A percentile compares a stretch with the other conserved stretches of the same genome.
These are phyloP conservation scores for Sciurus vulgaris DNA, from an alignment of 2,797 vertebrate species.

Conservation along the genomic window DNA sequence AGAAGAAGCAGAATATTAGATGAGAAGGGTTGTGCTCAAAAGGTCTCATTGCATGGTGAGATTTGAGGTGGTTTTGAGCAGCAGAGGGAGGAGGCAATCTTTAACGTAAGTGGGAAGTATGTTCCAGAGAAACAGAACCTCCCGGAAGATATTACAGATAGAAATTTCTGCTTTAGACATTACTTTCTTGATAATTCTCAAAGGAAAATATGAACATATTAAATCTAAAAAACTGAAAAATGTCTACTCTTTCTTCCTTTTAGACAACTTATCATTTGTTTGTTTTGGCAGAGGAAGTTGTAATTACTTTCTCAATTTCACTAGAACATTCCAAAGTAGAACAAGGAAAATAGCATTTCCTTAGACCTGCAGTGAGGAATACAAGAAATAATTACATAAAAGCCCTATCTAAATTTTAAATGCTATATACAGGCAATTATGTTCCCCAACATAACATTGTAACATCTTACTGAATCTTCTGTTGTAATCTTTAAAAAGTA, in stretches of 20 bases:
- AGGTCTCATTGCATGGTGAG: background rate
- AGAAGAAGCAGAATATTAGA: background rate
- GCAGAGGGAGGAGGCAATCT: background rate
- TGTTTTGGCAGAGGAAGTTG: background rate
- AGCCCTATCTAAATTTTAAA: background rate
- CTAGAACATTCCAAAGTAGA: background rate
- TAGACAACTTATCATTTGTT: background rate
- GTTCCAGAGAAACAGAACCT: background rate
- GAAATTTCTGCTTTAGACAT: background rate
- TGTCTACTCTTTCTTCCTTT: background rate
- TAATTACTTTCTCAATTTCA: background rate
- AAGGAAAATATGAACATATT: background rate
- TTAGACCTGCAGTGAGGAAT: background rate
- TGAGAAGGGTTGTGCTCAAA: background rate
- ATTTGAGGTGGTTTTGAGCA: background rate
- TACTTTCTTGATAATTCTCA: background rate
- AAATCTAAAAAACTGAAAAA: background rate
- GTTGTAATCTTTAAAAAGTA: slow-evolving; percentile 14
- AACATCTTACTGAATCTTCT: slow-evolving; percentile 1
- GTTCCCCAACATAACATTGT: background rate
- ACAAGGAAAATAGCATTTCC: background rate
- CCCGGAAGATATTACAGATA: background rate
- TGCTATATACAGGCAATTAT: background rate
- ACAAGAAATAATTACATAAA: background rate
- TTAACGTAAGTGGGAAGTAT: background rate